Percentiles rank a stretch among this genome's conserved stretches.
Conservation (phyloP, 92 coral and sea anemone species). For the Heteractis magnifica region DNA sequence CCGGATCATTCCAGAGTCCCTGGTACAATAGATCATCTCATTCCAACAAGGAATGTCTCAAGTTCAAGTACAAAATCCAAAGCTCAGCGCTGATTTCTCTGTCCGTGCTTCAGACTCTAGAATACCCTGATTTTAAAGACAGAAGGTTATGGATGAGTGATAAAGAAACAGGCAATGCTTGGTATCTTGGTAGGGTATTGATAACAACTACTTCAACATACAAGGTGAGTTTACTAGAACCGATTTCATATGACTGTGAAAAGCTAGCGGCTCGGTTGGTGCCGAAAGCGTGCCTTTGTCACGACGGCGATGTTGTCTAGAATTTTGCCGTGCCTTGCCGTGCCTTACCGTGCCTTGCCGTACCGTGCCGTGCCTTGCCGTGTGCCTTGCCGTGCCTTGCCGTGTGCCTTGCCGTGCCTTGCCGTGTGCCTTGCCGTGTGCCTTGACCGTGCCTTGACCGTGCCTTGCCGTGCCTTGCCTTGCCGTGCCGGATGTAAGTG, state of each 20-base stretch:
- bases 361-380: no score
- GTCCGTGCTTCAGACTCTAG: constrained; percentile 3
- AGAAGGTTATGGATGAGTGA: constrained; percentile 10
- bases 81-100: background rate
- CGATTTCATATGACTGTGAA: background rate
- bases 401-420: no score
- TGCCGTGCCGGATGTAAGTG: no score
- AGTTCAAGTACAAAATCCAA: constrained; percentile 20
- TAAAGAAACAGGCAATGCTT: background rate
- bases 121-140: constrained; percentile 1
- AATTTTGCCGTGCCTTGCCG: no score
- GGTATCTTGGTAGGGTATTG: constrained; percentile 26
- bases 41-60: constrained; percentile 26
- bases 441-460: no score
- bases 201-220: constrained; percentile 14
- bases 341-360: no score
- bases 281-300: no score
- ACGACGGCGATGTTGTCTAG: no score
- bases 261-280: background rate
- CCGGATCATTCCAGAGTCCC: constrained; percentile 18
- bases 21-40: constrained; percentile 23
- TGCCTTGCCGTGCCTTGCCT: no score
- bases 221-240: background rate
- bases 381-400: no score
- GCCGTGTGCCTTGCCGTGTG: no score